Conservation (phyloP, 2,888 invertebrate genomes). For the Macropis europaea region DNA sequence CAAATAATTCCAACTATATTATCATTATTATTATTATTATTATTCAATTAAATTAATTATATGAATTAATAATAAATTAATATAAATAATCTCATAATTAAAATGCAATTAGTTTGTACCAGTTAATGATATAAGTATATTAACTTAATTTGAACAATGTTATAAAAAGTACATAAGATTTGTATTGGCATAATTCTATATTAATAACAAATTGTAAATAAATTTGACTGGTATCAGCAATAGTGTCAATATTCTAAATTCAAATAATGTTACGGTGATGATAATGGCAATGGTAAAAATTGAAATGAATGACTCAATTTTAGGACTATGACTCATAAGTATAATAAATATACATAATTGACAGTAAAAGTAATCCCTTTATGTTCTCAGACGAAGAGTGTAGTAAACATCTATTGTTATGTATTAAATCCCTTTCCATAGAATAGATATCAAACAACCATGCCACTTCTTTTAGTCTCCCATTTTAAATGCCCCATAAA, state of each 20-base stretch:
- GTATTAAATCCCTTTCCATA: constrained; percentile 21
- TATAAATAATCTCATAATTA: too few relatives aligned
- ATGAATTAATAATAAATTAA: too few relatives aligned
- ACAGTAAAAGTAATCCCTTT: constrained; percentile 12
- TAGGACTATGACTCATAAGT: constrained; percentile 3
- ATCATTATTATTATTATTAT: too few relatives aligned
- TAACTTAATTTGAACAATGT: too few relatives aligned
- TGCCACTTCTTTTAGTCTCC: background rate
- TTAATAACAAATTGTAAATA: background rate
- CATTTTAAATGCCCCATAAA: constrained; percentile 7
- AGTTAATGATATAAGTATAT: too few relatives aligned
- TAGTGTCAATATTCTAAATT: background rate
- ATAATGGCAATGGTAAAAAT: too few relatives aligned
- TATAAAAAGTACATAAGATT: too few relatives aligned
- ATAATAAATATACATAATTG: background rate
- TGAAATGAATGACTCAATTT: constrained; percentile 12
- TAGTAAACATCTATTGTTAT: constrained; percentile 32
- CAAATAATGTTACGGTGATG: too few relatives aligned
- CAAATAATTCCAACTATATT: too few relatives aligned
- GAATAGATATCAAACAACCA: constrained; percentile 9
- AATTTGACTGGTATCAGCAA: background rate
- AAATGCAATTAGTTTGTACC: too few relatives aligned
- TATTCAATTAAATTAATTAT: too few relatives aligned
- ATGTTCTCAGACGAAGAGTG: background rate
- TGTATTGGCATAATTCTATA: too few relatives aligned